phyloP scores from a whole-genome alignment of 2,888 invertebrate species.

The Argyresthia albistria region DNA sequence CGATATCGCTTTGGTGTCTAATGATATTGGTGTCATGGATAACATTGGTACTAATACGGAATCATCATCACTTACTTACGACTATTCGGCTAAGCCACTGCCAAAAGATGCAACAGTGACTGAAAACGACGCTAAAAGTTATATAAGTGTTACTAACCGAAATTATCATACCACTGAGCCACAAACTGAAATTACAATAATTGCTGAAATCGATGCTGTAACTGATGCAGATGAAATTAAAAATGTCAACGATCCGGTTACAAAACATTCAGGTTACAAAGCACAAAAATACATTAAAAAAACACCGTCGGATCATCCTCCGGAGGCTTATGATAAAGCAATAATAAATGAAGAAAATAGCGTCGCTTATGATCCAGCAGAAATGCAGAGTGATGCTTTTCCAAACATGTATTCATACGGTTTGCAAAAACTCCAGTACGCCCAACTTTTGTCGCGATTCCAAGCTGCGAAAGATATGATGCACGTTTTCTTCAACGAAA shows the following conservation, averaged over 20 bases:
- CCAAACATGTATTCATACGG: conserved; percentile 54
- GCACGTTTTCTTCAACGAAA: conserved; percentile 48
- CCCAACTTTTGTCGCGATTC: conserved; percentile 44
- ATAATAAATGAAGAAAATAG: conserved; percentile 11
- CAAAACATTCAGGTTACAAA: not conserved
- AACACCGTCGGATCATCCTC: not conserved
- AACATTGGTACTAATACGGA: conserved; percentile 43
- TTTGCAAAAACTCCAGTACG: conserved; percentile 50
- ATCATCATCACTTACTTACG: conserved; percentile 19
- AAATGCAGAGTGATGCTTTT: conserved; percentile 56
- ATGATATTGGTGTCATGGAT: conserved; percentile 27
- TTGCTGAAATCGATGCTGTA: not conserved
- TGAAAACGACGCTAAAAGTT: too few relatives aligned
- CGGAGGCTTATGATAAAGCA: too few relatives aligned
- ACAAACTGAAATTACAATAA: not conserved
- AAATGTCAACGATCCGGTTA: not conserved
- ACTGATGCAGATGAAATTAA: not conserved
- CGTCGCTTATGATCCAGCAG: conserved; percentile 50
- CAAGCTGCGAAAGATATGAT: conserved; percentile 49
- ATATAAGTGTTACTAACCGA: not conserved
- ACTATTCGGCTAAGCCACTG: conserved; percentile 18
- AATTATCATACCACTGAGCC: not conserved
- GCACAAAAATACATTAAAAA: not conserved
- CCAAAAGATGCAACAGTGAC: too few relatives aligned
- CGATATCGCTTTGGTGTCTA: conserved; percentile 43